Percentiles rank a stretch among this genome's conserved stretches.
These are phyloP conservation scores for Centropus bengalensis DNA, from an alignment of 2,113 vertebrate species.

Conservation along the genomic window DNA sequence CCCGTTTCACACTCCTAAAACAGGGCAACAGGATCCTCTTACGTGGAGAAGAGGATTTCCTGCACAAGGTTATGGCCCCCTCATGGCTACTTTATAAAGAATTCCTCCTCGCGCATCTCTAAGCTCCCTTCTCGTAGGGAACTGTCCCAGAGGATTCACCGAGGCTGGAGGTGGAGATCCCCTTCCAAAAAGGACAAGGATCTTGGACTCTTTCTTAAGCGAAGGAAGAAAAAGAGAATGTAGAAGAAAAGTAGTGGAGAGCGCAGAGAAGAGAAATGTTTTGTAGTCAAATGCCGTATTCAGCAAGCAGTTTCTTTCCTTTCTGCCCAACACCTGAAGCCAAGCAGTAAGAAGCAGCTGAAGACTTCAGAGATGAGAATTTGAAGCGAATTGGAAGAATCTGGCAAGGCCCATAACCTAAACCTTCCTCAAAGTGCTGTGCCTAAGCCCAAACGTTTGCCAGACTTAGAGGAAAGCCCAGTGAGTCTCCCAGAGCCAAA, in stretches of 20 bases:
- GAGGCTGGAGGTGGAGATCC: not conserved
- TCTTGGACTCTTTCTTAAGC: not conserved
- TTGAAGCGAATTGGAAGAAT: not conserved
- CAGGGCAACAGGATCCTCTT: not conserved
- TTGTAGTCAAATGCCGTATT: accelerated
- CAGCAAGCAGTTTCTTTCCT: not conserved
- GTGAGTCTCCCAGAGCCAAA: not conserved
- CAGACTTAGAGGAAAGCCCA: not conserved
- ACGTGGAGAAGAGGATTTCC: not conserved
- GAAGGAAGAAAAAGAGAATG: not conserved
- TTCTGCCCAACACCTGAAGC: not conserved
- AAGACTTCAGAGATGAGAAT: not conserved
- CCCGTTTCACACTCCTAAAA: not conserved
- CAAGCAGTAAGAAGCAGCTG: not conserved
- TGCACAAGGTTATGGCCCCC: not conserved
- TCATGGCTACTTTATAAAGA: not conserved
- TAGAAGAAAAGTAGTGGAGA: not conserved
- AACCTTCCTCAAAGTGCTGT: not conserved
- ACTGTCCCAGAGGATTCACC: accelerated
- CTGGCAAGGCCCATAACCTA: not conserved
- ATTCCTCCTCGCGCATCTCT: not conserved
- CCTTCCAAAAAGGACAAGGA: not conserved
- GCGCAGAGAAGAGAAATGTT: not conserved
- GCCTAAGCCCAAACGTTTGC: not conserved
- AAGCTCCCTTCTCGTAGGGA: not conserved